Base-by-base conservation (phyloP, 2,888 invertebrate genomes). In the Branchipolynoe longqiensis region DNA sequence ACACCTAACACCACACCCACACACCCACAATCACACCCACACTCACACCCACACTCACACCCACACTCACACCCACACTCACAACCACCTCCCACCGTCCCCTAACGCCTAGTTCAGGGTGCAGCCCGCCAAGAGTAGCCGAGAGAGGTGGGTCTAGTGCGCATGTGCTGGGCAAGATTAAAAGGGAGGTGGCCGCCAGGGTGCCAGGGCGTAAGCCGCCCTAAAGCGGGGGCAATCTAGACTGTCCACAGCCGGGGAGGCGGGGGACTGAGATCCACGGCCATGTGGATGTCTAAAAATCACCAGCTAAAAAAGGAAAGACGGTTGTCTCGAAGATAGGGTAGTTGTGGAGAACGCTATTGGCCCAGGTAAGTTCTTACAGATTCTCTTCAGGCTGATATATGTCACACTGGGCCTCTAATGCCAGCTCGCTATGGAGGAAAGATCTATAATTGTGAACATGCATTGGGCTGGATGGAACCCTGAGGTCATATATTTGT, bases 171-270 rank as follows among this genome's bases (percentile, higher is more conserved):
- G 36, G 18, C 69, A 38, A 69, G 69, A 69, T 69, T 69, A 69
- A 69, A 69, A 69, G 69, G 69, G 6, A 14, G 33, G 14, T 14
- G 36, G 36, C n/a, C 69, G n/a, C 69, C 38, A 69, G 36, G 38
- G 69, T 33, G 36, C 69, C 36, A 3, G 38, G 38, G 4, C 14
- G 69, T 69, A 69, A 69, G 69, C 69, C 38, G 14, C 22, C 38
- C n/a, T n/a, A 69, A 69, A 69, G 69, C 69, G 69, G 36, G 36
- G 36, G 36, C 69, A 69, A 69, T 69, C 69, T 69, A 12, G 36
- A 33, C 69, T 69, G 69, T 69, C 69, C 69, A 69, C 69, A 62
- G 28, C 62, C 62, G 22, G 69, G 36, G 8, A 12, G 18, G 48
- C 8, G 48, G 48, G 48, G 48, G 18, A 18, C 8, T 18, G 48